These are phyloP conservation scores for Lytechinus pictus DNA, from an alignment of 35 echinoderm and acorn worm genomes.

Conservation along the genomic window DNA sequence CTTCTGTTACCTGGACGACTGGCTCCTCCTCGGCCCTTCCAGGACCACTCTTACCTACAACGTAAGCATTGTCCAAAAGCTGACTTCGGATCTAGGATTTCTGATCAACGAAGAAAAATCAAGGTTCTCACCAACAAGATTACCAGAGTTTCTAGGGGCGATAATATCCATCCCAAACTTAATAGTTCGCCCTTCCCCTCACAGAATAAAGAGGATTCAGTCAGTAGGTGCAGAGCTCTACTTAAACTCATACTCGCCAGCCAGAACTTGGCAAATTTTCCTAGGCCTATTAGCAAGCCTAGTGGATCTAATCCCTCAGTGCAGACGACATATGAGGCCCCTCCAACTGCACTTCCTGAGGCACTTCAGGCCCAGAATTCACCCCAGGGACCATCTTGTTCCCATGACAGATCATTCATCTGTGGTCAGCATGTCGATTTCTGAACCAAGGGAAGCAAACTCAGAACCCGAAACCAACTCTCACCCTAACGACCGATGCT, in stretches of 20 bases:
- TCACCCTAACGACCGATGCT: slow-evolving; percentile 39
- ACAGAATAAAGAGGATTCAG: background rate
- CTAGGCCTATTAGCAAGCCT: slow-evolving; percentile 66
- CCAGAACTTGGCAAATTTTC: slow-evolving; percentile 25
- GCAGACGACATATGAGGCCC: slow-evolving; percentile 56
- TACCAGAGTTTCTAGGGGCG: slow-evolving; percentile 29
- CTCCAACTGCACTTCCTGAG: slow-evolving; percentile 58
- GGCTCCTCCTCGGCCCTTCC: no score
- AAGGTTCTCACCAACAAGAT: slow-evolving; percentile 14
- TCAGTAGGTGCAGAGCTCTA: background rate
- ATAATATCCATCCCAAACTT: background rate
- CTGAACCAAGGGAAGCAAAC: background rate
- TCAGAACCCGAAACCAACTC: background rate
- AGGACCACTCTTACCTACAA: no score
- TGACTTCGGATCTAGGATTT: background rate
- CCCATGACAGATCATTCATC: background rate
- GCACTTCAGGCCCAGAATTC: slow-evolving; percentile 1
- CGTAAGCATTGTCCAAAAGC: no score
- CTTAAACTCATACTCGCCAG: background rate
- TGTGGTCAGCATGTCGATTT: background rate
- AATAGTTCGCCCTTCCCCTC: background rate
- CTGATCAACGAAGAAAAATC: slow-evolving; percentile 61
- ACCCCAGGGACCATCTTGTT: background rate
- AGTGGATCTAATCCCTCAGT: slow-evolving; percentile 48
- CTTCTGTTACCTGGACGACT: no score